A percentile compares a stretch with the other conserved stretches of the same genome.
These are phyloP conservation scores for Platycercus adscitus DNA, from an alignment of 2,113 vertebrate species.

Conservation along the genomic window DNA sequence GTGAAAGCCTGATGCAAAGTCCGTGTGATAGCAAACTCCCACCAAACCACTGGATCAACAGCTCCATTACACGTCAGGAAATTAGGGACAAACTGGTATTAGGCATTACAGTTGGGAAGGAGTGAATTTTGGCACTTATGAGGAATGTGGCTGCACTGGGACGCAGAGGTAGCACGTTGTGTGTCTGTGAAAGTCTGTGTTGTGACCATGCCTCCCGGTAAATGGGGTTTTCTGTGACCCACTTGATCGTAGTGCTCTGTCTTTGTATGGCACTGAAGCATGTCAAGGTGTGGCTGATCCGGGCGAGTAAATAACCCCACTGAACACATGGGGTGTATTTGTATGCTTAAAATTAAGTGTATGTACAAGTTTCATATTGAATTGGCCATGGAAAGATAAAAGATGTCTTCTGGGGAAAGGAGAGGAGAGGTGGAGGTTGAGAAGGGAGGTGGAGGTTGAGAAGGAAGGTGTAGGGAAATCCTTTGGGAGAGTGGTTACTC, in stretches of 20 bases:
- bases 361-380: neutral
- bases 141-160: neutral
- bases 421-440: neutral
- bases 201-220: neutral
- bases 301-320: neutral
- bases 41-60: neutral
- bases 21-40: neutral
- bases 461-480: neutral
- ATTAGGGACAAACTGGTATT: neutral
- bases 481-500: neutral
- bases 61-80: rapidly evolving
- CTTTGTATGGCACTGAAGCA: neutral
- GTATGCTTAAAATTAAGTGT: rapidly evolving
- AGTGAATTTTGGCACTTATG: neutral
- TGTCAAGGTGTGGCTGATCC: neutral
- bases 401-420: neutral
- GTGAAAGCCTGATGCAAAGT: neutral
- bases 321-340: neutral
- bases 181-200: neutral
- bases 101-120: neutral
- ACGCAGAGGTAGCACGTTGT: rapidly evolving
- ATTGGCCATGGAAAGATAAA: neutral
- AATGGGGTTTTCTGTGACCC: neutral
- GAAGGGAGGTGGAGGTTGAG: neutral
- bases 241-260: neutral